Base-by-base conservation (phyloP, 2,113 vertebrate genomes). In the Atlantisia rogersi region DNA sequence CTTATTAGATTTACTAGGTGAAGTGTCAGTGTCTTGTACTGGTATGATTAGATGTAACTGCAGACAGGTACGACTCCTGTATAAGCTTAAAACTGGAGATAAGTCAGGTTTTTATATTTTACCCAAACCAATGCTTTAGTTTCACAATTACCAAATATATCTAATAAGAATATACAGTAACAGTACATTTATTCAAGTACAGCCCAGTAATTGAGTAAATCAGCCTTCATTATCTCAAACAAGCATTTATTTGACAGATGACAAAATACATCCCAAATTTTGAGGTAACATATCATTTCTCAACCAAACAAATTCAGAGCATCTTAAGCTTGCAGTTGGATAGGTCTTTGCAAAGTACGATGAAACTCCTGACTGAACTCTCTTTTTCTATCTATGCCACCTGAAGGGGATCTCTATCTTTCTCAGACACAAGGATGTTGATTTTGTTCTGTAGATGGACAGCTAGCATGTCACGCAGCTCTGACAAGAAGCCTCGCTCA, bases 401-500 rank as follows among this genome's bases (percentile, higher is more conserved):
- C 90, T 97, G 97, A 77, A 99, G 98, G 10, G 99, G 99, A 96
- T 99, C 99, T 95, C 95, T 97, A 73, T 99, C 99, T 37, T 84
- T 97, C 95, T 98, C 97, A 1, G 99, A 99, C 80, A 99, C 70
- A 24, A 95, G 67, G 70, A 99, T 97, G 9, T 93, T 94, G 53
- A 99, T 88, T 12, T 97, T 97, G 48, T 98, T 97, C 32, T 98
- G 97, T 35, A 99, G 96, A 56, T 96, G 97, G 40, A 85, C 42
- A 2, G 86, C 18, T 12, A 99, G 98, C 42, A 94, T 84, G 39
- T 98, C 97, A 81, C 95, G 97, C 96, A 99, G 98, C 60, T 99
- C 98, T 5, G 97, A 80, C 93, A 99, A 98, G 94, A 99, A 99
- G n/a, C 99, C 99, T 59, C 99, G 98, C 95, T 99, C 99, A 2